Evolutionary conservation across 2,797 vertebrate species (phyloP).

Genomic region (Scolopax bukidnonensis): DNA sequence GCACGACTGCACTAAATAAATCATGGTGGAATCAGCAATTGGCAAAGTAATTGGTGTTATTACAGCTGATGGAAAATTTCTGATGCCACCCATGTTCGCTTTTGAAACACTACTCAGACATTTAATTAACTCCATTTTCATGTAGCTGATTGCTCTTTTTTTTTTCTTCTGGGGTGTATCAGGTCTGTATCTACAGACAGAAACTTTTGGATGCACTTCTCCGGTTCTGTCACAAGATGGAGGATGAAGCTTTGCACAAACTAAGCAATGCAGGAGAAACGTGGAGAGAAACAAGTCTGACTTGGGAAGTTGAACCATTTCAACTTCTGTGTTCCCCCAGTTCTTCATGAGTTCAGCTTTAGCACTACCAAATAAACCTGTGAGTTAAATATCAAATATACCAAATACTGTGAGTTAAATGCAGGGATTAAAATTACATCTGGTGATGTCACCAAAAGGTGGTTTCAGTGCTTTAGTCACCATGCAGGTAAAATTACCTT

Average conservation of each 20-base stretch:
- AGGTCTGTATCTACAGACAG: slow-evolving; percentile 14
- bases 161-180: slow-evolving; percentile 62
- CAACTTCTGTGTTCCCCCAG: background rate
- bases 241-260: background rate
- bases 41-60: slow-evolving; percentile 80
- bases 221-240: background rate
- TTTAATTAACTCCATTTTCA: slow-evolving; percentile 76
- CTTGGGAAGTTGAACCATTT: background rate
- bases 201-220: background rate
- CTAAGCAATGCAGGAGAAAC: background rate
- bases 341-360: background rate
- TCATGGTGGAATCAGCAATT: slow-evolving; percentile 76
- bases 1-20: slow-evolving; percentile 74
- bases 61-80: slow-evolving; percentile 81
- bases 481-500: background rate
- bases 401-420: background rate
- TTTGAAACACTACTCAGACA: slow-evolving; percentile 71
- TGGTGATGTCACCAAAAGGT: background rate
- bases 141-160: slow-evolving; percentile 62
- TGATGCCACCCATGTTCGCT: slow-evolving; percentile 71
- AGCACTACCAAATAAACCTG: background rate
- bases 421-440: background rate
- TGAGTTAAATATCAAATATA: too few species aligned
- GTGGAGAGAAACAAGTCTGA: background rate
- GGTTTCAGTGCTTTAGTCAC: background rate